A percentile compares a stretch with the other conserved stretches of the same genome.
Conservation (phyloP, 1,140 invertebrate species). For the Hestina assimilis region DNA sequence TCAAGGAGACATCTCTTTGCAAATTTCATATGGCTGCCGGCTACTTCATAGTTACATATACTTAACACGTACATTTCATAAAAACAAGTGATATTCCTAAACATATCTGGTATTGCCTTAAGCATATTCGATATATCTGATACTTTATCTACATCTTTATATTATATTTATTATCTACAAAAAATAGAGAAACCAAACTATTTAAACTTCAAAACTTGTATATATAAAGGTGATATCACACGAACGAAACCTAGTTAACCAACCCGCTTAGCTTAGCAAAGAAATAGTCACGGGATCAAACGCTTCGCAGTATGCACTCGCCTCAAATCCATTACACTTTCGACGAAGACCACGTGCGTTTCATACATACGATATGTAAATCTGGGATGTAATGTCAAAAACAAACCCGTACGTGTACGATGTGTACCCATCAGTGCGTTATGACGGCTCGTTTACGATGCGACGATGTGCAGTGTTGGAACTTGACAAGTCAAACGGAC, state of each 20-base stretch:
- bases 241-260: no score
- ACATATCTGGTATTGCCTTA: background rate
- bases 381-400: background rate
- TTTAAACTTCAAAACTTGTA: no score
- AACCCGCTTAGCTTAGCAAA: background rate
- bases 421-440: background rate
- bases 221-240: no score
- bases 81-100: no score
- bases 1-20: background rate
- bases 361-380: constrained; percentile 9
- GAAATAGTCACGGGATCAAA: background rate
- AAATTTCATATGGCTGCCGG: no score
- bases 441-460: background rate
- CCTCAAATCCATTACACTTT: constrained; percentile 1
- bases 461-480: background rate
- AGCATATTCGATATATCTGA: background rate
- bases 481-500: background rate
- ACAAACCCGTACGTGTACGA: background rate
- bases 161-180: no score
- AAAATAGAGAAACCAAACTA: no score
- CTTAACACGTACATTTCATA: no score
- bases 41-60: no score
- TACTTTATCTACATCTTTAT: no score
- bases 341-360: constrained; percentile 33
- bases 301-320: background rate